phyloP scores from a whole-genome alignment of 2,888 invertebrate genomes.

The Chaetogeoica ovagalla region DNA sequence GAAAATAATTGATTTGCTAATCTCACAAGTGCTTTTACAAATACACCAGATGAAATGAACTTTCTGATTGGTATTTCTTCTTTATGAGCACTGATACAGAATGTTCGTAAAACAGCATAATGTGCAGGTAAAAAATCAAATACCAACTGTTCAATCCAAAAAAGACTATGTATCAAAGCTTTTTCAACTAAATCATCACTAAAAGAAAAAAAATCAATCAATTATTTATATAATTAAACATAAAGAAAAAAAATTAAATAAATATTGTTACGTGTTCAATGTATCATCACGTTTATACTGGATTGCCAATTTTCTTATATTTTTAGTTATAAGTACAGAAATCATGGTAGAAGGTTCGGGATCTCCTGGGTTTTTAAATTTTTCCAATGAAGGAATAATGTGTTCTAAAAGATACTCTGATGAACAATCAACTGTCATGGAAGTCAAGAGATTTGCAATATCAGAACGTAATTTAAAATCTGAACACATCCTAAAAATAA shows the following conservation, averaged over 20 bases:
- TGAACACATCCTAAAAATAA: constrained; percentile 26
- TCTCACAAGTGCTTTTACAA: constrained; percentile 36
- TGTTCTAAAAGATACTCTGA: constrained; percentile 74
- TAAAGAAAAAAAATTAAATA: not conserved
- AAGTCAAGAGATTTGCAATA: constrained; percentile 71
- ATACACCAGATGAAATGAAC: constrained; percentile 47
- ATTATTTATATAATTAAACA: not conserved
- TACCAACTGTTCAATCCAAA: constrained; percentile 49
- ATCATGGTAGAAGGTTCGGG: constrained; percentile 42
- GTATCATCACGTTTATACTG: constrained; percentile 44
- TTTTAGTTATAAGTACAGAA: constrained; percentile 39
- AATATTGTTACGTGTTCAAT: constrained; percentile 26
- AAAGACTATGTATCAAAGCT: constrained; percentile 35
- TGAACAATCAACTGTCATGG: constrained; percentile 75
- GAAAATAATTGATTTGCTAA: constrained; percentile 35
- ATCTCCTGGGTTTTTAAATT: constrained; percentile 57
- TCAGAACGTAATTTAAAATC: constrained; percentile 68
- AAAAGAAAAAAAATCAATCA: not conserved
- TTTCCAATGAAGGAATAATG: constrained; percentile 67
- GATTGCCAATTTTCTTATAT: constrained; percentile 42
- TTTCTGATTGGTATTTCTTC: constrained; percentile 39
- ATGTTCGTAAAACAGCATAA: constrained; percentile 39
- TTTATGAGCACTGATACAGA: constrained; percentile 16
- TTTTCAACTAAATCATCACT: constrained; percentile 44
- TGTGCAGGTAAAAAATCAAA: constrained; percentile 36